Evolutionary conservation across 2,797 vertebrate genomes (phyloP), one percentile per base, ranked within the genome.

Genomic region (Okamejei kenojei): DNA sequence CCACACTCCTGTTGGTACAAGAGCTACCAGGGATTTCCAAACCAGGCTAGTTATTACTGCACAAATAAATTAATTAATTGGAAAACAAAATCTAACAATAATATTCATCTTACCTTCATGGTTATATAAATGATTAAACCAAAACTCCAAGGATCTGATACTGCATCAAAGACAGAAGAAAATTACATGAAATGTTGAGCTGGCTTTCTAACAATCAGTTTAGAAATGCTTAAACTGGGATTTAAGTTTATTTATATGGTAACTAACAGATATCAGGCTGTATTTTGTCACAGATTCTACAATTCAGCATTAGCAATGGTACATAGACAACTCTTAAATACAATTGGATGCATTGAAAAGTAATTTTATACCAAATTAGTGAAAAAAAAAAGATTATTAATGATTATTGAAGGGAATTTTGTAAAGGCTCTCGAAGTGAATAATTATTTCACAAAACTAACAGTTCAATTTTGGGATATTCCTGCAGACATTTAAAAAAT

Each of bases 121-220:
- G 93, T 97, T 98, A 94, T 98, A 97, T 61, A 99, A 97, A 94
- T 99, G 98, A 94, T 97, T 98, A 95, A 99, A 98, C 99, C 99
- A 99, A 96, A 99, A 99, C 79, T 99, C 99, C 96, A 99, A 95
- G 93, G 98, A 98, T 77, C 97, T 97, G 94, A 99, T 96, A 95
- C 98, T 99, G 96, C 38, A 93, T 93, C 65, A 84, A 80, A n/a
- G 19, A 63, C 93, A 94, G 94, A 93, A 10, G n/a, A 93, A 19
- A 86, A 15, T 74, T 63, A 45, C 76, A 68, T 38, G 82, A n/a
- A 80, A 32, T 35, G 63, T 54, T 74, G 29, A 32, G 65, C 71
- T 54, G 1, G 9, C 29, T 19, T 32, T 68, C 32, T 21, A 9
- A 13, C 26, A 88, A 2, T 68, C 17, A 88, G 61, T 88, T 63